phyloP scores from a whole-genome alignment of 2,888 invertebrate species.

The Megamerina dolium region DNA sequence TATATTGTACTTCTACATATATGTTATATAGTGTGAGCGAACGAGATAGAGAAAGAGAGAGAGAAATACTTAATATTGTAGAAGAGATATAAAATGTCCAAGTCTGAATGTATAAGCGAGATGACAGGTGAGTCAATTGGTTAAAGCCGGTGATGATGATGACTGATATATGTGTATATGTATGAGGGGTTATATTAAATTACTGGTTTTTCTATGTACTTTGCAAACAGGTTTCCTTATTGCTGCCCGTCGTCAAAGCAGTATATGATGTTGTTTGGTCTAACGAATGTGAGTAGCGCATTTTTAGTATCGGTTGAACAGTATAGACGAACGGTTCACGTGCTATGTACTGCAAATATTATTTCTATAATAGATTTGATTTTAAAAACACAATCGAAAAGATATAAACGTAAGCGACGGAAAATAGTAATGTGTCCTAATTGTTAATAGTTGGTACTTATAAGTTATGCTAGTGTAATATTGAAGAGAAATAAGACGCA shows the following conservation, averaged over 20 bases:
- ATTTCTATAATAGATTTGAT: background rate
- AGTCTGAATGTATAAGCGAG: background rate
- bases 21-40: too few relatives aligned
- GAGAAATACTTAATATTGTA: background rate
- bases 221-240: slow-evolving; percentile 5
- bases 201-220: slow-evolving; percentile 15
- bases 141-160: too few relatives aligned
- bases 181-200: slow-evolving; percentile 14
- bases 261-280: too few relatives aligned
- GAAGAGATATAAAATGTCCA: background rate
- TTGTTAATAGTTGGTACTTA: too few relatives aligned
- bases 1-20: too few relatives aligned
- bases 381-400: background rate
- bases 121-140: background rate
- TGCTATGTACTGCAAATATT: background rate
- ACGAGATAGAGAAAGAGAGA: slow-evolving; percentile 7
- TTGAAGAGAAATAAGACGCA: too few relatives aligned
- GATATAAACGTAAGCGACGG: background rate
- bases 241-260: background rate
- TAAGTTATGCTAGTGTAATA: too few relatives aligned
- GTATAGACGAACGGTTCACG: slow-evolving; percentile 35
- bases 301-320: slow-evolving; percentile 41
- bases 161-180: too few relatives aligned
- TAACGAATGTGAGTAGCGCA: background rate
- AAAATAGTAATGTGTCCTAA: too few relatives aligned